Evolutionary conservation across 2,888 invertebrate species (phyloP), one percentile per base, ranked within the genome.

Genomic region (Apamea anceps): DNA sequence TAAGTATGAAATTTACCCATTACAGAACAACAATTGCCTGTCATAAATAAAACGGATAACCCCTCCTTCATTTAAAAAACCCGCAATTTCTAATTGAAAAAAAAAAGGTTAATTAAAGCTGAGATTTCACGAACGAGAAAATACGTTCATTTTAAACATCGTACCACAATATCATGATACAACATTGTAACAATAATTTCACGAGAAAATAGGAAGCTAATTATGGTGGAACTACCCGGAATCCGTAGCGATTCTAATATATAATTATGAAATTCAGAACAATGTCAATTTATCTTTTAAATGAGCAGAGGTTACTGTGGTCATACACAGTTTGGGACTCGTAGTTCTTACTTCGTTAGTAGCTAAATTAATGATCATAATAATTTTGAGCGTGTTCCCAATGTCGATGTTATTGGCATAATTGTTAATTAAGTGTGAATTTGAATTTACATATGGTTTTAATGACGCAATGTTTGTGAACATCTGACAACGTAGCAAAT

Each of bases 201-300:
- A 37, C 10, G n/a, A 48, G 32, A 3, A 28, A 79, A 51, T 48
- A 15, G 13, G 28, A 18, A 74, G 32, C n/a, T 75, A 42, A 75
- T 25, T 51, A 42, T 28, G 13, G n/a, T 15, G 18, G 6, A 21
- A n/a, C 12, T 25, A 12, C 21, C 13, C 18, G 25, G 0, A 54
- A n/a, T 51, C 4, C 4, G 2, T 18, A 54, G 25, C 13, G 25
- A 60, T 57, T 48, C 13, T 12, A 78, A 28, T 57, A 15, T 5
- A 63, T 57, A 73, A 57, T 68, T 45, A 73, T 28, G 18, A 74
- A 68, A 70, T 66, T 48, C 51, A 37, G 25, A 74, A 74, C 57
- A 74, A 32, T 67, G 48, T 60, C 65, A 84, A 72, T 79, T 72
- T 45, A 51, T 68, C 68, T 70, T 80, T 80, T 74, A 82, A 82